A percentile compares a stretch with the other conserved stretches of the same genome.
These are phyloP conservation scores for Anagyrus pseudococci DNA, from an alignment of 2,888 invertebrate genomes.

Conservation along the genomic window DNA sequence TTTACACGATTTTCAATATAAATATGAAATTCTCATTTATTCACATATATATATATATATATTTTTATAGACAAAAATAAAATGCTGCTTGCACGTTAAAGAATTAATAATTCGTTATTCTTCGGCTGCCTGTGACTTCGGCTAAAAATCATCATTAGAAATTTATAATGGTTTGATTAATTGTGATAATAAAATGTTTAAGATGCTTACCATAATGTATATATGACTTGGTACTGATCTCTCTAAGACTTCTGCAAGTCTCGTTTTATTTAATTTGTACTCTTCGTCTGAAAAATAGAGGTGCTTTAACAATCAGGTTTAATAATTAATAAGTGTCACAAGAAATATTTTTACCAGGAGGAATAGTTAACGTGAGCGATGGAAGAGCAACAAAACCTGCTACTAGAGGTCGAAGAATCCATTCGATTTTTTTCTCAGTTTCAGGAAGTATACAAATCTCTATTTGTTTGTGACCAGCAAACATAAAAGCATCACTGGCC, in stretches of 20 bases:
- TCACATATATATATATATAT: constrained; percentile 25
- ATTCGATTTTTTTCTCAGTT: constrained; percentile 69
- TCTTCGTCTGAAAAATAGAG: constrained; percentile 53
- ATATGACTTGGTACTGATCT: constrained; percentile 71
- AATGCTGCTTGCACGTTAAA: constrained; percentile 32
- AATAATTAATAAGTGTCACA: background rate
- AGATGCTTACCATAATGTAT: constrained; percentile 68
- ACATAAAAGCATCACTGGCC: constrained; percentile 91
- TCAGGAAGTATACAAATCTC: constrained; percentile 66
- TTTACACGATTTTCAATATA: constrained; percentile 29
- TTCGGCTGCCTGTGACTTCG: constrained; percentile 51
- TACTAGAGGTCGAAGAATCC: constrained; percentile 78
- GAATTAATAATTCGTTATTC: constrained; percentile 42
- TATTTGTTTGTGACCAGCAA: constrained; percentile 88
- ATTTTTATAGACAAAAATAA: constrained; percentile 38
- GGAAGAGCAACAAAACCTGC: constrained; percentile 70
- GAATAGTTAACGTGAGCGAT: constrained; percentile 63
- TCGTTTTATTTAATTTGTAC: constrained; percentile 61
- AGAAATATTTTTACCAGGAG: constrained; percentile 47
- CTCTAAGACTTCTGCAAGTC: constrained; percentile 66
- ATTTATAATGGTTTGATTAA: background rate
- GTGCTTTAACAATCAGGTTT: background rate
- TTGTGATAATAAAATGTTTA: background rate
- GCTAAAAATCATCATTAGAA: constrained; percentile 47
- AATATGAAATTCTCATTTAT: constrained; percentile 26